Conservation (phyloP, 2,113 vertebrate species). For the Litocranius walleri region DNA sequence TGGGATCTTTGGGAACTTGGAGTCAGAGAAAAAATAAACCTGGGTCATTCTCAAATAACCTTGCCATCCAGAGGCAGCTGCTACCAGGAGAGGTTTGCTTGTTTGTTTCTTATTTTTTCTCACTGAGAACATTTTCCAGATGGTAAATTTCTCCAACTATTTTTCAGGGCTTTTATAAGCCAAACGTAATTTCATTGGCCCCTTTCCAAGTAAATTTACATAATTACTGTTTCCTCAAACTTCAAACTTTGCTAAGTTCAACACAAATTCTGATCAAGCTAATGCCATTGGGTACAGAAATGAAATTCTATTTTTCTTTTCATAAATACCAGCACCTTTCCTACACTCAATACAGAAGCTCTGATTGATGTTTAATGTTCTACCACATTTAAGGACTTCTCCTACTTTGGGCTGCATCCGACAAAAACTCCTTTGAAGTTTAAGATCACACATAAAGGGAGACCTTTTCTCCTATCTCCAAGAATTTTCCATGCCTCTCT, state of each 20-base stretch:
- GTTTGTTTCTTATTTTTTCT: not conserved
- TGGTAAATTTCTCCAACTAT: not conserved
- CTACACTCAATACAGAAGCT: not conserved
- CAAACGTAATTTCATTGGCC: not conserved
- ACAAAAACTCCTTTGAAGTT: not conserved
- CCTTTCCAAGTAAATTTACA: not conserved
- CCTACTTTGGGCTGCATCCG: not conserved
- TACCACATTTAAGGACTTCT: not conserved
- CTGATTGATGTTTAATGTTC: not conserved
- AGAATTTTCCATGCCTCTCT: not conserved
- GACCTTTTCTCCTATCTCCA: not conserved
- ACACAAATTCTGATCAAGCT: not conserved
- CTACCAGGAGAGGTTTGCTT: not conserved
- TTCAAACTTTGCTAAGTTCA: not conserved
- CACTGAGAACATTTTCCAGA: not conserved
- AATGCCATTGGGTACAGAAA: not conserved
- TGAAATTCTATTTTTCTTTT: not conserved
- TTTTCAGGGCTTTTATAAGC: not conserved
- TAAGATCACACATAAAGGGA: not conserved
- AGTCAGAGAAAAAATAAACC: not conserved
- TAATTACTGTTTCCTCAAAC: not conserved
- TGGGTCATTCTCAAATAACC: rapidly evolving
- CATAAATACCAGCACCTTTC: not conserved
- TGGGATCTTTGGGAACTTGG: not conserved
- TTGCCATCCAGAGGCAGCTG: not conserved